A percentile compares a stretch with the other conserved stretches of the same genome.
These are phyloP conservation scores for Alectura lathami DNA, from an alignment of 2,113 vertebrate species.

Conservation along the genomic window DNA sequence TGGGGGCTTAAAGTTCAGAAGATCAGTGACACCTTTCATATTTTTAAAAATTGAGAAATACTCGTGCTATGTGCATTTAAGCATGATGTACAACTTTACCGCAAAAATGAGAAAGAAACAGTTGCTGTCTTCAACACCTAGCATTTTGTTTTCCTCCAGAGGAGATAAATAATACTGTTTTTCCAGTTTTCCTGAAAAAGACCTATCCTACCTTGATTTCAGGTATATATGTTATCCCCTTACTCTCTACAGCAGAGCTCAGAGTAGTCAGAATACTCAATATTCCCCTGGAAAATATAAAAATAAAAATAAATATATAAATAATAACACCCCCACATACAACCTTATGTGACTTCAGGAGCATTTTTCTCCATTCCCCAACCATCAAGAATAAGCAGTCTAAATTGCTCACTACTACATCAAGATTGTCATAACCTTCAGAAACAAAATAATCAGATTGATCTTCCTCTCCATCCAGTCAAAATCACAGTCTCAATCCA, in stretches of 20 bases:
- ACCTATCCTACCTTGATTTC: not conserved
- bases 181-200: not conserved
- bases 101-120: not conserved
- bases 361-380: not conserved
- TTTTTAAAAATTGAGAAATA: not conserved
- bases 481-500: not conserved
- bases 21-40: not conserved
- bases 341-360: not conserved
- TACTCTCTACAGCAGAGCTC: not conserved
- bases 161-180: not conserved
- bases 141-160: not conserved
- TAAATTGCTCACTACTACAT: not conserved
- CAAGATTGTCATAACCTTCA: not conserved
- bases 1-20: not conserved
- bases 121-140: not conserved
- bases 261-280: not conserved
- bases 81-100: not conserved
- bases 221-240: not conserved
- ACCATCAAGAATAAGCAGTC: not conserved
- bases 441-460: not conserved
- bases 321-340: not conserved
- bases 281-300: not conserved
- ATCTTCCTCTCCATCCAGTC: not conserved
- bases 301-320: not conserved
- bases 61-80: not conserved